phyloP scores from a whole-genome alignment of 1,140 invertebrate genomes.

The Lordiphosa mommai region DNA sequence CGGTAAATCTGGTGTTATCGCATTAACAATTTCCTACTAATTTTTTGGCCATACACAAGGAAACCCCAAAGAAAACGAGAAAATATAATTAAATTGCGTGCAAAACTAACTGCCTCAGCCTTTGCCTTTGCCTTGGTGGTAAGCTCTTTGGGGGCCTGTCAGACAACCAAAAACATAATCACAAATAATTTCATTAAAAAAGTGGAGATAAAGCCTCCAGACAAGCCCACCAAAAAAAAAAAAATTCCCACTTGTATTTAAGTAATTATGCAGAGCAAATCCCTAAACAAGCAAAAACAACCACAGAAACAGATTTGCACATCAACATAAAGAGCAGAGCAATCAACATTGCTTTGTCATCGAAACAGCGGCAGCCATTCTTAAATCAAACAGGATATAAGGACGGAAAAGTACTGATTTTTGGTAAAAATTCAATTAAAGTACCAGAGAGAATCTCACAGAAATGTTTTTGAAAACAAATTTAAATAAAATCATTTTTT shows the following conservation, averaged over 20 bases:
- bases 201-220: slow-evolving; percentile 10
- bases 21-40: slow-evolving; percentile 76
- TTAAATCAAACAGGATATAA: too few species aligned
- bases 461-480: too few species aligned
- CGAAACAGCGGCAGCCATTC: too few species aligned
- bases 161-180: slow-evolving; percentile 29
- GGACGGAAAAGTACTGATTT: too few species aligned
- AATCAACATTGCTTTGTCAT: slow-evolving; percentile 39
- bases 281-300: slow-evolving; percentile 16
- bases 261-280: slow-evolving; percentile 60
- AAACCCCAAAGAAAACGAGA: slow-evolving; percentile 10
- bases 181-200: slow-evolving; percentile 58
- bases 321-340: slow-evolving; percentile 18
- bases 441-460: too few species aligned
- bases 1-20: slow-evolving; percentile 62
- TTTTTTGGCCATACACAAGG: slow-evolving; percentile 36
- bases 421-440: too few species aligned
- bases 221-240: too few species aligned
- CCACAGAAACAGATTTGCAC: slow-evolving; percentile 10
- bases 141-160: slow-evolving; percentile 21
- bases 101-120: slow-evolving; percentile 39
- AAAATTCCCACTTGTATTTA: slow-evolving; percentile 68
- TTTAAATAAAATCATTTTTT: too few species aligned
- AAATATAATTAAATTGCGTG: slow-evolving; percentile 75
- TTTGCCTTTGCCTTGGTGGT: slow-evolving; percentile 3